A percentile compares a stretch with the other conserved stretches of the same genome.
Evolutionary conservation across 1,140 invertebrate species (phyloP).

Genomic region (Thalassaphorura encarpata): DNA sequence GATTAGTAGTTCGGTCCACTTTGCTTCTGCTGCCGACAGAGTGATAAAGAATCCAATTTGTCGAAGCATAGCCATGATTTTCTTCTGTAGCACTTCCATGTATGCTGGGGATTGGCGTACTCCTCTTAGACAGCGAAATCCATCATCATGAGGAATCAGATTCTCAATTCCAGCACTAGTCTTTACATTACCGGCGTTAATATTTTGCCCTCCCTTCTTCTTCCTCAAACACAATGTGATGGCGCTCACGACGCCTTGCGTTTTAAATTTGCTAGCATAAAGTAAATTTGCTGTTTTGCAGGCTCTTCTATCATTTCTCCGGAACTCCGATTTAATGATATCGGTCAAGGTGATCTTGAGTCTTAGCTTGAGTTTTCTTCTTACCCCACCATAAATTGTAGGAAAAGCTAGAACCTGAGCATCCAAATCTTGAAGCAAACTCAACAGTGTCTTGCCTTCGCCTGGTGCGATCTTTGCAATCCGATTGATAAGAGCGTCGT

Average conservation of each 20-base stretch:
- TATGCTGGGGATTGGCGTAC: slow-evolving; percentile 33
- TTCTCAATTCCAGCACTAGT: background rate
- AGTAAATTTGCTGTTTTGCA: background rate
- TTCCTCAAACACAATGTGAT: slow-evolving; percentile 24
- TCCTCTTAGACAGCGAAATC: slow-evolving; percentile 29
- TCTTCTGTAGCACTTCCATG: slow-evolving; percentile 10
- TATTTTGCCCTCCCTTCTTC: slow-evolving; percentile 20
- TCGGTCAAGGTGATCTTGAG: slow-evolving; percentile 15
- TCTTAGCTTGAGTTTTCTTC: slow-evolving; percentile 12
- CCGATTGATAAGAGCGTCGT: background rate
- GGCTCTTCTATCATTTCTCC: background rate
- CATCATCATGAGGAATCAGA: slow-evolving; percentile 7
- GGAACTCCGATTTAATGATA: slow-evolving; percentile 8
- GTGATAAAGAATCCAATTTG: slow-evolving; percentile 37
- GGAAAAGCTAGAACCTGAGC: slow-evolving; percentile 34
- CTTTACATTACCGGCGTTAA: background rate
- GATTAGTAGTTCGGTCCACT: slow-evolving; percentile 36
- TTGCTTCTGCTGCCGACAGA: slow-evolving; percentile 37
- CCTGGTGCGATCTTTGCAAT: slow-evolving; percentile 7
- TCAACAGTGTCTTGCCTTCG: slow-evolving; percentile 13
- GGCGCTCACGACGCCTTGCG: too few relatives aligned
- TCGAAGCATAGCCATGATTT: slow-evolving; percentile 36
- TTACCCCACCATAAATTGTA: slow-evolving; percentile 32
- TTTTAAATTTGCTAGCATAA: slow-evolving; percentile 8
- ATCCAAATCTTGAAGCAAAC: slow-evolving; percentile 10